Base-by-base conservation (phyloP, 2,888 invertebrate species). In the Melieria crassipennis region DNA sequence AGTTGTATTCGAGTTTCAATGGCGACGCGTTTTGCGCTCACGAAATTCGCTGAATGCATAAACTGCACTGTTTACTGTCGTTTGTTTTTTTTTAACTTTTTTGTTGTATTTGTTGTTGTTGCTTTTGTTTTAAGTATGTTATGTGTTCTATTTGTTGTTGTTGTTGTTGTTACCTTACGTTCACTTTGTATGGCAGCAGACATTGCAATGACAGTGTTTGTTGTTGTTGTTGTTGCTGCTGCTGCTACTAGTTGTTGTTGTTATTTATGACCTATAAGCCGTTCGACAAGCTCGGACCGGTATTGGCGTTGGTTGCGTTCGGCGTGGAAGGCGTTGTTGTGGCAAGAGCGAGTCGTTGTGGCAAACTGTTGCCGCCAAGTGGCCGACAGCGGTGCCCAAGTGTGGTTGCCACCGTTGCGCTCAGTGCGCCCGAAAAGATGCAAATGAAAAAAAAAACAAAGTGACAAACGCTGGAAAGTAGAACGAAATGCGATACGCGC, bases 361-460 rank as follows among this genome's bases (percentile, higher is more conserved):
- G 50, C 9, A 55, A 65, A 65, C 64, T 65, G 55, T 45, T 65
- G 55, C 52, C 64, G 55, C 64, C 43, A 55, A 65, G 64, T 65
- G 55, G 16, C 64, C 52, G 52, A 65, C 16, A 50, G 16, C 45
- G 5, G 7, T 43, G 16, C n/a, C 52, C 52, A 65, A 43, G 64
- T 65, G 64, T 30, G 30, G 30, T 30, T 30, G 30, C 30, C 30
- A 30, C n/a, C 30, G 45, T 42, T 30, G 11, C 9, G 10, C 11
- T 60, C n/a, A 13, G 43, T 45, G 42, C 16, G 10, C 63, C 10
- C 42, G 30, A 11, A 63, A 42, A 50, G 42, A 30, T 6, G 45
- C 3, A 57, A 10, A 57, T n/a, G 7, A 4, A 57, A 56, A 56
- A 56, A 56, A 30, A 30, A 30, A 30, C 30, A 30, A 30, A 30